Evolutionary conservation across 2,797 vertebrate species (phyloP).

Genomic region (Gallinago stenura): DNA sequence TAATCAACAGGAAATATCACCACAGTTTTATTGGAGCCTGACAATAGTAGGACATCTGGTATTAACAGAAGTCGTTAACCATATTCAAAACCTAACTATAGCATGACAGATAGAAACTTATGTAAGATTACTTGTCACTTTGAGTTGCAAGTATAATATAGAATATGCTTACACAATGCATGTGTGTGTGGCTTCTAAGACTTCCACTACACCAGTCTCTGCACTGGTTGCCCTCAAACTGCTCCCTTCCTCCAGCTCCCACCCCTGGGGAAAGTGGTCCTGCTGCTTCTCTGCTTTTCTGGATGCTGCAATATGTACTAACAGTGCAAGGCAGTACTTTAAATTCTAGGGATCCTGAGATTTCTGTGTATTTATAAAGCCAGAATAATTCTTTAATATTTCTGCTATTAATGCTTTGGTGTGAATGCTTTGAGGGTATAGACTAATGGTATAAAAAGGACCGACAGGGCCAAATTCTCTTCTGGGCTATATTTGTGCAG

Average conservation of each 20-base stretch:
- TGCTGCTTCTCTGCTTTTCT: background rate
- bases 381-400: background rate
- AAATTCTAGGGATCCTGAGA: background rate
- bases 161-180: background rate
- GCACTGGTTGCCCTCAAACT: background rate
- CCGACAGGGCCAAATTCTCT: background rate
- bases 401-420: background rate
- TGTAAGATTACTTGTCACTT: constrained; percentile 39
- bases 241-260: background rate
- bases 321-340: background rate
- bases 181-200: background rate
- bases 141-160: background rate
- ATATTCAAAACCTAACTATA: constrained; percentile 45
- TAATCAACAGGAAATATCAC: constrained; percentile 41
- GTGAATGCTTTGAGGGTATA: background rate
- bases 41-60: constrained; percentile 52
- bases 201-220: background rate
- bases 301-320: background rate
- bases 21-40: constrained; percentile 1
- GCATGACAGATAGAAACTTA: constrained; percentile 23
- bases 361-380: background rate
- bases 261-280: rapidly evolving
- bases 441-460: background rate
- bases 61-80: constrained; percentile 56
- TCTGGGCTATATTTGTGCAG: background rate